Percentiles rank a stretch among this genome's conserved stretches.
These are phyloP conservation scores for Sycophila sp. DNA, from an alignment of 1,140 invertebrate species.

Conservation along the genomic window DNA sequence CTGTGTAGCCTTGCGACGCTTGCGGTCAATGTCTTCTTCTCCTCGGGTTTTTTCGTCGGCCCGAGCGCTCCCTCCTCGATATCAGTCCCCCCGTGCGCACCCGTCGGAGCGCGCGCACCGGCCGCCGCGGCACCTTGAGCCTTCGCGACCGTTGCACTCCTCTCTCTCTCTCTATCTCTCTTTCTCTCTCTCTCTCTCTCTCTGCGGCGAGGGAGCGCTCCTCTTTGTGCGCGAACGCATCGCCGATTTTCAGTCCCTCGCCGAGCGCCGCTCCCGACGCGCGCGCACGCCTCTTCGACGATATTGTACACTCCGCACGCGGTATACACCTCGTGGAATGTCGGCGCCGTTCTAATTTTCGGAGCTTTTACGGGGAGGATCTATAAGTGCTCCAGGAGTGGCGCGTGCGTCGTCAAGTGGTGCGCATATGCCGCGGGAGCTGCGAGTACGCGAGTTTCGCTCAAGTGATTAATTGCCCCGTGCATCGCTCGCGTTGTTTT, in stretches of 20 bases:
- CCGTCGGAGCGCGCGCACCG: background rate
- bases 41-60: constrained; percentile 39
- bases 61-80: constrained; percentile 27
- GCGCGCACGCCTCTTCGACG: background rate
- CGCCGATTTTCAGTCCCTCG: constrained; percentile 24
- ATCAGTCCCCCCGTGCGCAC: constrained; percentile 19
- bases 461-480: no score
- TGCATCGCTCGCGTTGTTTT: no score
- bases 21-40: constrained; percentile 66
- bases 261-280: constrained; percentile 33
- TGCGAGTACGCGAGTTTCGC: no score
- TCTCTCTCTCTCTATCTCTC: background rate
- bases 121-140: background rate
- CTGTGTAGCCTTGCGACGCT: constrained; percentile 48
- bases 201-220: constrained; percentile 4
- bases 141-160: constrained; percentile 1
- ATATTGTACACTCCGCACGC: no score
- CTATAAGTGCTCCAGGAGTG: no score
- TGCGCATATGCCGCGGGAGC: no score
- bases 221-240: constrained; percentile 2
- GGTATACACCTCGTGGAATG: no score
- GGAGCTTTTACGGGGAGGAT: no score
- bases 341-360: no score
- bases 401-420: no score
- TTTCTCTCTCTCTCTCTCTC: constrained; percentile 9